Evolutionary conservation across 2,888 invertebrate species (phyloP), one percentile per base, ranked within the genome.

Genomic region (Stenoptilia bipunctidactyla): DNA sequence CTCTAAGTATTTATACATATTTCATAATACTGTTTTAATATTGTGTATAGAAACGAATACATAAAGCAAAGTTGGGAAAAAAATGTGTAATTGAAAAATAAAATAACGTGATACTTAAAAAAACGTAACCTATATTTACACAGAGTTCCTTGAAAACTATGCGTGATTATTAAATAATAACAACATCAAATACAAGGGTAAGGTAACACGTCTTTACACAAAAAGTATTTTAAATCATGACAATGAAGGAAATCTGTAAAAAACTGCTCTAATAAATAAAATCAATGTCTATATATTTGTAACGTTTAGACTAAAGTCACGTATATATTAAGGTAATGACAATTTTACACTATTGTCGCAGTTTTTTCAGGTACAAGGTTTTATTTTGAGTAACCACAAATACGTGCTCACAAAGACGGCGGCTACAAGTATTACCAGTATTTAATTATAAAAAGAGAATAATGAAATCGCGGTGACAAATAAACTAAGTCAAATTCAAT

Each of bases 281-380:
- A 69, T 61, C 71, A 58, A 61, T 61, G 61, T 61, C 60, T 54
- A 55, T 50, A 50, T 20, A 20, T 20, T 8, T 56, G 55, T 53
- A 38, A 50, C 71, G 72, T 69, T 71, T 71, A 66, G 66, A 61
- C 54, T 66, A 55, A 56, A 66, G 75, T 75, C 82, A 82, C 82
- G 82, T 80, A 62, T 62, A 46, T 8, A n/a, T n/a, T n/a, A 44
- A 54, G 52, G 65, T 76, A 75, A 77, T 77, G 70, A 76, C 73
- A 73, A 76, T 73, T 74, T 70, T 65, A 66, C 58, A 60, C 68
- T 66, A 69, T 77, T 80, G 75, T 72, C 68, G 62, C 58, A 64
- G 61, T 58, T 79, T 77, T 74, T 73, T 57, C 58, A 56, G 56
- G 51, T 55, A 58, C 68, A 74, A 76, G 74, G 73, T 71, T 67